Base-by-base conservation (phyloP, 2,797 vertebrate species). In the Acrossocheilus wenchowensis region DNA sequence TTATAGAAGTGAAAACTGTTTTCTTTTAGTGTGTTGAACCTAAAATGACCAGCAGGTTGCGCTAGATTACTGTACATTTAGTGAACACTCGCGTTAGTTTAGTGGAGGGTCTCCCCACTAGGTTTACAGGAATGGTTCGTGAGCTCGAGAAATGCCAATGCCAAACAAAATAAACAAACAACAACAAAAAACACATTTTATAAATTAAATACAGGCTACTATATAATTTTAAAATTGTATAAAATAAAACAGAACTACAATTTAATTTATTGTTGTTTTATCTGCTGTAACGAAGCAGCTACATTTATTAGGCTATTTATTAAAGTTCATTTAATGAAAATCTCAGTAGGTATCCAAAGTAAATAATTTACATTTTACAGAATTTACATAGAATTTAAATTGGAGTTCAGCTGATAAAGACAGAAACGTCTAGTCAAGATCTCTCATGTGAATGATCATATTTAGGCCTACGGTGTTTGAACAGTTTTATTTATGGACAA, bases 11-110 rank as follows among this genome's bases (percentile, higher is more conserved):
- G 2, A 17, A 60, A 45, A 73, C 8, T 9, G 30, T 30, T 30
- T 30, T 48, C 19, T 30, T 19, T 26, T 26, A 12, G 23, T 9
- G 5, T 41, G 6, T n/a, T 86, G 50, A 68, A 72, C 69, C 26
- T 2, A 17, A 62, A 78, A 14, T 2, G 4, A 64, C 75, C 88
- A 86, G 86, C n/a, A 83, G 86, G 72, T 48, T 30, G 84, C n/a
- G 78, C 74, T 83, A 85, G 26, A 87, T 66, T 41, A 83, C 83
- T 64, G 64, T 15, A 15, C 2, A 62, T 21, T 34, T 10, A 60
- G 69, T 41, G 30, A 34, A 64, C 36, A 12, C 30, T 39, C 0
- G n/a, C 1, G 21, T 21, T 64, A 9, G 14, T 34, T 54, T 19
- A 52, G 2, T 48, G 2, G 4, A 11, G n/a, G 2, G 69, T 8